Conservation (phyloP, 2,888 invertebrate genomes). For the Andrena bucephala region DNA sequence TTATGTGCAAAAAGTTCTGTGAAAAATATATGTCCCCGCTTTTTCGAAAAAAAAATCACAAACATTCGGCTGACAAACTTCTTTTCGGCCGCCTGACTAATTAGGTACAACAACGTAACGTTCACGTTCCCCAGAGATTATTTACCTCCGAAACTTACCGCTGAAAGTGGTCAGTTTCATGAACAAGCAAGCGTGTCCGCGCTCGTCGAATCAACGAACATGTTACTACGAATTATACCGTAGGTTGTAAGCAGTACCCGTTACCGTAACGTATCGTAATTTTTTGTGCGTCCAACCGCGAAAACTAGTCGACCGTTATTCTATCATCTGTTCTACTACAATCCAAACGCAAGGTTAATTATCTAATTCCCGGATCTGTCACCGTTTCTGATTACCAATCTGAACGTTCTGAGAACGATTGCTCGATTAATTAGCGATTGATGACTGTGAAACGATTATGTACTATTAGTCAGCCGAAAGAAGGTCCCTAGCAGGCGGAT, state of each 20-base stretch:
- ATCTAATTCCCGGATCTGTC: background rate
- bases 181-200: conserved; percentile 12
- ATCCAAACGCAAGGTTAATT: background rate
- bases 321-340: background rate
- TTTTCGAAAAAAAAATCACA: too few relatives aligned
- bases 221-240: conserved; percentile 37
- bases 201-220: background rate
- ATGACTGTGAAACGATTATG: too few relatives aligned
- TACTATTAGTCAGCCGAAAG: too few relatives aligned
- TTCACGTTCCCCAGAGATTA: background rate
- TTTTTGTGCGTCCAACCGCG: conserved; percentile 24
- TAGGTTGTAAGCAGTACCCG: conserved; percentile 40
- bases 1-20: too few relatives aligned
- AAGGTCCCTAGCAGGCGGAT: too few relatives aligned
- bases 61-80: too few relatives aligned
- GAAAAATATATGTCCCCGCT: too few relatives aligned
- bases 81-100: too few relatives aligned
- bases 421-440: too few relatives aligned
- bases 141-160: too few relatives aligned
- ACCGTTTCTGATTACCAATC: background rate
- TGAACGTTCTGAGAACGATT: background rate
- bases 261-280: conserved; percentile 35
- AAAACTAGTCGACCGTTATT: conserved; percentile 29
- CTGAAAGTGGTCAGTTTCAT: conserved; percentile 6
- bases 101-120: background rate